Evolutionary conservation across 2,888 invertebrate genomes (phyloP).

Genomic region (Cryptocephalus primarius): DNA sequence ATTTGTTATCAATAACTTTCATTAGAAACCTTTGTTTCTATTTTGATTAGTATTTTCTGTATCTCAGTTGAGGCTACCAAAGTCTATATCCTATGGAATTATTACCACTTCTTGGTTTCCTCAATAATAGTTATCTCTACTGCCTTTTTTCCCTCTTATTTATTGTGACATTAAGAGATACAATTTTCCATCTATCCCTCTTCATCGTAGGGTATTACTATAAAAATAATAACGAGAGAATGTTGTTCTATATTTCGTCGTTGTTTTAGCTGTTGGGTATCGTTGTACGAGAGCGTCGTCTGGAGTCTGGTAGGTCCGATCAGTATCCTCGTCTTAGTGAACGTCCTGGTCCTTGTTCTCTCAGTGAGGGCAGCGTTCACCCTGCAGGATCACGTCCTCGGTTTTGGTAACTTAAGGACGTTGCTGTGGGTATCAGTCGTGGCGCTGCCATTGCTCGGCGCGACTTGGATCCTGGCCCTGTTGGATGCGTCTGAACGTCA

Average conservation of each 20-base stretch:
- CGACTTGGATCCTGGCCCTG: constrained; percentile 78
- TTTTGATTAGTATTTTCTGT: too few relatives aligned
- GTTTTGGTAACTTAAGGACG: constrained; percentile 62
- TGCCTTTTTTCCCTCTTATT: too few relatives aligned
- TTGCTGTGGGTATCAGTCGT: constrained; percentile 80
- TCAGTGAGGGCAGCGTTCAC: constrained; percentile 87
- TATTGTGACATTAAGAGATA: too few relatives aligned
- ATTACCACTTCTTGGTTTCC: too few relatives aligned
- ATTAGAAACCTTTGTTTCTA: too few relatives aligned
- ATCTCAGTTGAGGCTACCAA: too few relatives aligned
- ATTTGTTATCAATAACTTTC: too few relatives aligned
- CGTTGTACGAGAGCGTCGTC: constrained; percentile 83
- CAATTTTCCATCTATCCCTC: too few relatives aligned
- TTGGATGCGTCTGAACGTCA: constrained; percentile 65
- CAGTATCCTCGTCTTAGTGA: constrained; percentile 63
- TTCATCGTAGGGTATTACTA: too few relatives aligned
- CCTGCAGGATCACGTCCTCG: constrained; percentile 78
- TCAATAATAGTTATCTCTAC: too few relatives aligned
- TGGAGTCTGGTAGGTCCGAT: constrained; percentile 94
- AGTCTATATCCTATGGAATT: too few relatives aligned
- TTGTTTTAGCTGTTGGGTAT: constrained; percentile 79
- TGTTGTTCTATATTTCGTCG: background rate
- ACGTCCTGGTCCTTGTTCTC: constrained; percentile 69
- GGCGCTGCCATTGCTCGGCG: constrained; percentile 71
- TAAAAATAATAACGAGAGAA: too few relatives aligned